phyloP scores from a whole-genome alignment of 2,888 invertebrate species.

The Lepidochitona cinerea region DNA sequence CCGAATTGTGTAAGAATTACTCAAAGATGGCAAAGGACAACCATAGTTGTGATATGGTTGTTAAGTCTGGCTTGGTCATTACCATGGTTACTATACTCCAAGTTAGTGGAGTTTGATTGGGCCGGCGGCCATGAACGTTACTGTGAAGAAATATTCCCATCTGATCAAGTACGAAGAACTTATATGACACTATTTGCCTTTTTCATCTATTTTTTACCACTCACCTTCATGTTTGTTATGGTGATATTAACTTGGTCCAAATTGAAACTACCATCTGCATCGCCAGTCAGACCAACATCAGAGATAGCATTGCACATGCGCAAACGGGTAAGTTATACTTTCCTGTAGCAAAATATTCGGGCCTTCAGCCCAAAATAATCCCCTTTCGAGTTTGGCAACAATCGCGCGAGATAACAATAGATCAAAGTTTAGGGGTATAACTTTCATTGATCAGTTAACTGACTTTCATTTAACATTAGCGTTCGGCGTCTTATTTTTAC shows the following conservation, averaged over 20 bases:
- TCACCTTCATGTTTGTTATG: slow-evolving; percentile 37
- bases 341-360: too few species aligned
- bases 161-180: slow-evolving; percentile 18
- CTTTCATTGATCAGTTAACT: too few species aligned
- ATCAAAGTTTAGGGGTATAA: too few species aligned
- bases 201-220: slow-evolving; percentile 35
- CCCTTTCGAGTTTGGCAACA: too few species aligned
- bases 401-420: too few species aligned
- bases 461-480: too few species aligned
- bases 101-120: slow-evolving; percentile 35
- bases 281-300: slow-evolving; percentile 1
- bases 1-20: slow-evolving; percentile 31
- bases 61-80: slow-evolving; percentile 24
- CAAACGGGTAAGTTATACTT: slow-evolving; percentile 32
- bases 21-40: slow-evolving; percentile 29
- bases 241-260: slow-evolving; percentile 21
- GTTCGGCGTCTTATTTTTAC: too few species aligned
- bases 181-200: slow-evolving; percentile 34
- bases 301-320: slow-evolving; percentile 21
- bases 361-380: too few species aligned
- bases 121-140: slow-evolving; percentile 33
- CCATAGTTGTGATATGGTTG: slow-evolving; percentile 36
- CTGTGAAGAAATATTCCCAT: slow-evolving; percentile 40
- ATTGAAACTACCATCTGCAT: not conserved
- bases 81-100: slow-evolving; percentile 40